Evolutionary conservation across 2,797 vertebrate genomes (phyloP), one percentile per base, ranked within the genome.

Genomic region (Acanthornis magna): DNA sequence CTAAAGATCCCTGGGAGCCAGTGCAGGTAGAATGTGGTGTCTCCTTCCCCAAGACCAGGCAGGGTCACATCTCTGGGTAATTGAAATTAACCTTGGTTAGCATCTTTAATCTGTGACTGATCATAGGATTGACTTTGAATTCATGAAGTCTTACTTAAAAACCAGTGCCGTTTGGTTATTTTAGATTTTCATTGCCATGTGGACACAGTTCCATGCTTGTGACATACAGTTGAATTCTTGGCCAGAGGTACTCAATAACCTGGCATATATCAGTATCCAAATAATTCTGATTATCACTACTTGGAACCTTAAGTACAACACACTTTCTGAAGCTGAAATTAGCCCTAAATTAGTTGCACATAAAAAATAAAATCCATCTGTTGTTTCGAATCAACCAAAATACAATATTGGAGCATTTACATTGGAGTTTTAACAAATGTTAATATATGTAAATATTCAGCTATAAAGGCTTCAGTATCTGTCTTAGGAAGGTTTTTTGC

Each of bases 171-270:
- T 6, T 60, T 27, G 34, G 26, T 54, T 66, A 1, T 61, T 47
- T 61, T 12, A 5, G 10, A 11, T 65, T 89, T 23, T 38, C 38
- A 2, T 7, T 51, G 58, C 50, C 10, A 0, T 16, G 61, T 26
- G 65, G 71, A 32, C 20, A 0, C 6, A 4, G 26, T 38, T 82
- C 50, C 0, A 0, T 1, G 4, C 42, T 38, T 5, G 5, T 23
- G 47, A 3, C 0, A 10, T 17, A 1, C 8, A 4, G 50, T 4
- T 0, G 0, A 60, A 13, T 65, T 75, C 71, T 88, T 75, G 45
- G 70, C 85, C 74, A 76, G 43, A n/a, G 73, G 43, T 26, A 11
- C n/a, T 77, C 51, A 11, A 38, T 29, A 78, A 10, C 74, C 45
- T 90, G 72, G 26, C 47, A 15, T 79, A 8, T 82, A 71, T 50